Base-by-base conservation (phyloP, 2,888 invertebrate genomes). In the Chaitophorus viminalis region DNA sequence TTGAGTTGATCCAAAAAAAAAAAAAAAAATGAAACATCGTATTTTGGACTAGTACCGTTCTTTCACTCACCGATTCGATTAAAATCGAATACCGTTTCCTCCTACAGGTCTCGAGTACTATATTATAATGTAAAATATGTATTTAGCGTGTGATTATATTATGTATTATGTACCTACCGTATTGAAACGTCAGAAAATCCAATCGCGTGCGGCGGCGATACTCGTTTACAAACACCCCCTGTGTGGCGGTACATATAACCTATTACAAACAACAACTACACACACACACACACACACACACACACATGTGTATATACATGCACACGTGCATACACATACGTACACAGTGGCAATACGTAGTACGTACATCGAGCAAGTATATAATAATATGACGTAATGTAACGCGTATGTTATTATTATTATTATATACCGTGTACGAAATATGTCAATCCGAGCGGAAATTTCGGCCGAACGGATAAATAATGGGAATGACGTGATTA, bases 401-500 rank as follows among this genome's bases (percentile, higher is more conserved):
- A 60, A 60, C 60, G 3, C 8, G 60, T 60, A 25, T 25, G 25
- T 60, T 60, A 60, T 60, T 60, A 60, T 60, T 60, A 60, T 60
- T 60, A 60, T 60, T 25, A 29, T 68, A n/a, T n/a, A n/a, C 21
- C n/a, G 65, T 5, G 9, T 68, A 68, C 9, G 68, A 60, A 68
- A 68, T 68, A 68, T 72, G 82, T 54, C 52, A 85, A 84, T 77
- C 29, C 75, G 36, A 68, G 39, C 68, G 68, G 65, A 68, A 68
- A 77, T 68, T 25, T 33, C 85, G 85, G 46, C 31, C n/a, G 33
- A 52, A 65, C 81, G 39, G 81, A 29, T 70, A n/a, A 8, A 29
- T 65, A 76, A 68, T 33, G 84, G 77, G 85, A 52, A 77, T 52
- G 85, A 70, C 85, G 77, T 85, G 77, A 85, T 85, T 85, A 85